Percentiles rank a stretch among this genome's conserved stretches.
Conservation (phyloP, 2,113 vertebrate genomes). For the Penelope pileata region DNA sequence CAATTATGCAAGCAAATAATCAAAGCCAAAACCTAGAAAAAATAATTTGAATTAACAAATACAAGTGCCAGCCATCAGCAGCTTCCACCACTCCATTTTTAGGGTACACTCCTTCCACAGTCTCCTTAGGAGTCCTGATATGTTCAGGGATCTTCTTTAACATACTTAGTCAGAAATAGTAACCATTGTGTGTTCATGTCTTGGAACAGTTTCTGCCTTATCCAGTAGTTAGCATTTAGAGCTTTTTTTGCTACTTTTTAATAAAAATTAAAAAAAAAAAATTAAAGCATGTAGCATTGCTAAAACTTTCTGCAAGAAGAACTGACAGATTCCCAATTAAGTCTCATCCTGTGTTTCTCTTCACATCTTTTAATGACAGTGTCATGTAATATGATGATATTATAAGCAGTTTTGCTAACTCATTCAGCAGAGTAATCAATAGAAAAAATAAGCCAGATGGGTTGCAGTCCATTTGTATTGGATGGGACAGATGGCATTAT, state of each 20-base stretch:
- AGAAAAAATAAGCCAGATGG: constrained; percentile 76
- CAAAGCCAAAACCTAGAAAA: background rate
- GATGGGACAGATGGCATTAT: constrained; percentile 79
- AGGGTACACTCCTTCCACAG: background rate
- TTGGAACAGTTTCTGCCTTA: background rate
- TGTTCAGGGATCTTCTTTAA: background rate
- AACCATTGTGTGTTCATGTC: background rate
- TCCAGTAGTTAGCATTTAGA: constrained; percentile 38
- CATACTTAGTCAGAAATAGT: background rate
- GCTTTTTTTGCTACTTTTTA: background rate
- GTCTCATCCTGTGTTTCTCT: constrained; percentile 76
- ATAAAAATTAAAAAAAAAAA: background rate
- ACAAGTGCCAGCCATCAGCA: background rate
- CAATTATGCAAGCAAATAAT: background rate
- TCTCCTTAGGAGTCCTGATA: background rate
- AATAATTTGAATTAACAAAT: background rate
- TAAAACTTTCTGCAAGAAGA: constrained; percentile 72
- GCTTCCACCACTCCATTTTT: background rate
- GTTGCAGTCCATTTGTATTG: constrained; percentile 77
- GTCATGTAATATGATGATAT: constrained; percentile 73
- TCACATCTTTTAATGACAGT: constrained; percentile 72
- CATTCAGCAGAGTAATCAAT: constrained; percentile 78
- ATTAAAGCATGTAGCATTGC: constrained; percentile 3
- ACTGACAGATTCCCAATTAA: constrained; percentile 76
- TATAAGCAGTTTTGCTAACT: constrained; percentile 72